Percentiles rank a stretch among this genome's conserved stretches.
phyloP scores from a whole-genome alignment of 2,888 invertebrate species.

The Thecocarcelia acutangulata region DNA sequence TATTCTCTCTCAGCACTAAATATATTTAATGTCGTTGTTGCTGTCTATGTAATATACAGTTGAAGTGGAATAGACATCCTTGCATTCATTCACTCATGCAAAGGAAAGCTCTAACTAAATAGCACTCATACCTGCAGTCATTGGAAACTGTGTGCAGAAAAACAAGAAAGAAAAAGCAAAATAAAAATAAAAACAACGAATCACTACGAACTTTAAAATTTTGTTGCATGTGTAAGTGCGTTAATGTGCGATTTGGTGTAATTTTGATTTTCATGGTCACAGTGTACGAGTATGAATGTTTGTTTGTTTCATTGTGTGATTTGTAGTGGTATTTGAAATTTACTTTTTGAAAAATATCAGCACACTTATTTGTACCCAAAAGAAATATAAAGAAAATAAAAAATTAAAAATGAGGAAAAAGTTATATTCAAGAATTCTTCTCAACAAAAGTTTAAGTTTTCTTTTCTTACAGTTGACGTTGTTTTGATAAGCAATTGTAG shows the following conservation, averaged over 20 bases:
- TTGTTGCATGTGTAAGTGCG: constrained; percentile 15
- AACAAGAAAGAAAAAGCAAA: constrained; percentile 8
- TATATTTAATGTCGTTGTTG: constrained; percentile 6
- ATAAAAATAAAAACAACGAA: not conserved
- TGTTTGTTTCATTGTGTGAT: no score
- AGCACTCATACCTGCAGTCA: constrained; percentile 9
- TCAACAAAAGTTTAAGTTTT: constrained; percentile 26
- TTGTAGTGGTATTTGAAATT: constrained; percentile 34
- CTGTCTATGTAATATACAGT: constrained; percentile 41
- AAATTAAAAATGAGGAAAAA: constrained; percentile 37
- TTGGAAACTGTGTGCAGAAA: constrained; percentile 23
- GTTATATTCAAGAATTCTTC: constrained; percentile 27
- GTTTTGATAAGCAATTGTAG: constrained; percentile 44
- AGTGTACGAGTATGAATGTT: not conserved
- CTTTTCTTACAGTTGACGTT: constrained; percentile 37
- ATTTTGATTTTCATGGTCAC: constrained; percentile 58
- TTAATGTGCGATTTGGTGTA: constrained; percentile 22
- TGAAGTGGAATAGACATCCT: constrained; percentile 40
- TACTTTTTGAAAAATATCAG: constrained; percentile 7
- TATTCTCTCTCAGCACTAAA: no score
- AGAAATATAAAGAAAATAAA: constrained; percentile 20
- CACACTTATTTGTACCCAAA: not conserved
- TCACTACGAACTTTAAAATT: constrained; percentile 6
- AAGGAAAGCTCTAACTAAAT: constrained; percentile 4
- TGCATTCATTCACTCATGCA: not conserved